phyloP scores from a whole-genome alignment of 2,797 vertebrate genomes.

The Oophaga sylvatica region DNA sequence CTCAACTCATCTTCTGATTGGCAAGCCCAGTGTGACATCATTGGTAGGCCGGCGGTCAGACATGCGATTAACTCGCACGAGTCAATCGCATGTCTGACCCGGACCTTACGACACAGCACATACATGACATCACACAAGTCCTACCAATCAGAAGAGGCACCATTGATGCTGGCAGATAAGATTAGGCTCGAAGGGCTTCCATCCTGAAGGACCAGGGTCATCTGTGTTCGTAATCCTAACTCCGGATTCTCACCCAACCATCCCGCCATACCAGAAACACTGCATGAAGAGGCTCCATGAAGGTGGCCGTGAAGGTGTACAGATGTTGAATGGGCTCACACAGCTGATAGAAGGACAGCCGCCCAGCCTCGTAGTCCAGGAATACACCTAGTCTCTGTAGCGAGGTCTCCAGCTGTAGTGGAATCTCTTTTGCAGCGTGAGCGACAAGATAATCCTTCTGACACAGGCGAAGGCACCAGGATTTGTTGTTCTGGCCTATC shows the following conservation, averaged over 20 bases:
- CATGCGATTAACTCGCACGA: too few species aligned
- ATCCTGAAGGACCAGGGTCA: too few species aligned
- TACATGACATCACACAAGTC: too few species aligned
- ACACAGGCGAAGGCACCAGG: conserved; percentile 42
- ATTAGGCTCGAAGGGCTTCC: too few species aligned
- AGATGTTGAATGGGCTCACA: conserved; percentile 38
- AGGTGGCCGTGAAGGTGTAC: conserved; percentile 40
- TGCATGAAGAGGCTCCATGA: conserved; percentile 43
- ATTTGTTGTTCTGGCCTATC: conserved; percentile 29
- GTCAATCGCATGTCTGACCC: too few species aligned
- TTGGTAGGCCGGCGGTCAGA: too few species aligned
- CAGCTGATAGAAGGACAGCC: conserved; percentile 45
- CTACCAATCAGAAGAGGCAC: too few species aligned
- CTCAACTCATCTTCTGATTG: too few species aligned
- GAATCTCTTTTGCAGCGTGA: conserved; percentile 14
- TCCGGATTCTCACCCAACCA: conserved; percentile 42
- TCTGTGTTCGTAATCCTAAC: neutral
- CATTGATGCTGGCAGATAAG: too few species aligned
- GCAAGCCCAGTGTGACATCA: too few species aligned
- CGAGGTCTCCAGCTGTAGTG: neutral
- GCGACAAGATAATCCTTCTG: conserved; percentile 43
- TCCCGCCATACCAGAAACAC: conserved; percentile 32
- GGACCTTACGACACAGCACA: too few species aligned
- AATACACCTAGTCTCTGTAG: conserved; percentile 16
- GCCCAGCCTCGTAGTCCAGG: conserved; percentile 47